Evolutionary conservation across 2,113 vertebrate species (phyloP).

Genomic region (Eclectus roratus): DNA sequence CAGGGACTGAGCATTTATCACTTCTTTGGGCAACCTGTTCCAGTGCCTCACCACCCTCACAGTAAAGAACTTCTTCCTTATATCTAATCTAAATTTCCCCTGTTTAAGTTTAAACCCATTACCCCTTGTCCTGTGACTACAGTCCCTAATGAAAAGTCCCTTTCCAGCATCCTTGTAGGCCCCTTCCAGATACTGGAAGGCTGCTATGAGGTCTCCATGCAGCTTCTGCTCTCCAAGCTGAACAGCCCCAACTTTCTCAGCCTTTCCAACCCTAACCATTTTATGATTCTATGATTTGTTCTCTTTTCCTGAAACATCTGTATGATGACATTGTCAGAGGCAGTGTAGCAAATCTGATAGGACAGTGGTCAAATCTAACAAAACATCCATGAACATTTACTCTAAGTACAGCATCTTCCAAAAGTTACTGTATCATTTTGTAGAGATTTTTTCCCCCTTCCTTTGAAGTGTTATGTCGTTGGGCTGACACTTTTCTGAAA

Average conservation of each 20-base stretch:
- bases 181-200: not conserved
- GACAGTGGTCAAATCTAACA: not conserved
- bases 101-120: not conserved
- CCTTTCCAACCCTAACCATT: not conserved
- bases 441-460: fast-evolving
- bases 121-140: not conserved
- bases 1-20: not conserved
- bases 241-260: not conserved
- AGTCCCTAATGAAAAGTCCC: not conserved
- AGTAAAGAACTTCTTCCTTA: not conserved
- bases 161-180: not conserved
- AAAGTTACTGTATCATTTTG: not conserved
- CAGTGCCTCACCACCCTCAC: not conserved
- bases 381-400: not conserved
- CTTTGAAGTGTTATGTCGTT: not conserved
- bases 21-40: not conserved
- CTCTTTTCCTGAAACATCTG: not conserved
- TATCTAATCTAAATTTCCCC: not conserved
- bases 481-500: not conserved
- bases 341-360: not conserved
- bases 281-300: not conserved
- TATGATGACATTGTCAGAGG: not conserved
- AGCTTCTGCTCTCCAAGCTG: not conserved
- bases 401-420: not conserved
- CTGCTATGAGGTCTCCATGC: not conserved